A percentile compares a stretch with the other conserved stretches of the same genome.
Evolutionary conservation across 2,888 invertebrate species (phyloP).

Genomic region (Elegia similella): DNA sequence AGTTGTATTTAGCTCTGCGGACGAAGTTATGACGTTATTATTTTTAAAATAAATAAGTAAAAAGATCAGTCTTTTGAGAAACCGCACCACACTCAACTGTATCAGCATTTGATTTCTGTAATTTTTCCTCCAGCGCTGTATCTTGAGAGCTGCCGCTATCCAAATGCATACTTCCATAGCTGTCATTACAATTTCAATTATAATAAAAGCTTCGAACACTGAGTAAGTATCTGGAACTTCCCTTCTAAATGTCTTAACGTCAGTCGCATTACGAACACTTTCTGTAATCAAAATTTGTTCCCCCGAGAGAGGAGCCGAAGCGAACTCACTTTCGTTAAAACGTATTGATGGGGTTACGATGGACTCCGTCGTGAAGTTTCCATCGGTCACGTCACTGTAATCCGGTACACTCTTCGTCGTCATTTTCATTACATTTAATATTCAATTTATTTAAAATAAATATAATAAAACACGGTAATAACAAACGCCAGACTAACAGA

Average conservation of each 20-base stretch:
- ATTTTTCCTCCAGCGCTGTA: slow-evolving; percentile 64
- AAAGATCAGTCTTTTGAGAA: slow-evolving; percentile 57
- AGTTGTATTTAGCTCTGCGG: slow-evolving; percentile 26
- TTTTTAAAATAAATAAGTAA: slow-evolving; percentile 47
- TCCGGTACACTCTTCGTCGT: slow-evolving; percentile 37
- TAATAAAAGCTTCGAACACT: slow-evolving; percentile 53
- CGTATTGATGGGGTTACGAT: slow-evolving; percentile 21
- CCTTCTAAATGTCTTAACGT: slow-evolving; percentile 23
- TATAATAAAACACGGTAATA: slow-evolving; percentile 20
- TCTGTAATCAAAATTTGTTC: slow-evolving; percentile 23
- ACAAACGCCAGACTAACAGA: slow-evolving; percentile 23
- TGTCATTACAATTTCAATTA: slow-evolving; percentile 65
- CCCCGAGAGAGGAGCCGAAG: slow-evolving; percentile 21
- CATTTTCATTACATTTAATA: slow-evolving; percentile 45
- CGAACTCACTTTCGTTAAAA: slow-evolving; percentile 28
- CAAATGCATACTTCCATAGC: slow-evolving; percentile 58
- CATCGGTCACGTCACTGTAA: slow-evolving; percentile 26
- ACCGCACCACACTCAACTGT: slow-evolving; percentile 63
- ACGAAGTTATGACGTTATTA: slow-evolving; percentile 28
- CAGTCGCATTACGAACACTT: slow-evolving; percentile 23
- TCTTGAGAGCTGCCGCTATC: slow-evolving; percentile 55
- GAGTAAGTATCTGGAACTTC: slow-evolving; percentile 26
- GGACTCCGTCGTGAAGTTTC: slow-evolving; percentile 24
- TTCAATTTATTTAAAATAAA: slow-evolving; percentile 7
- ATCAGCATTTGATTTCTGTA: slow-evolving; percentile 73